A percentile compares a stretch with the other conserved stretches of the same genome.
Conservation (phyloP, 2,888 invertebrate species). For the Auanema sp. region DNA sequence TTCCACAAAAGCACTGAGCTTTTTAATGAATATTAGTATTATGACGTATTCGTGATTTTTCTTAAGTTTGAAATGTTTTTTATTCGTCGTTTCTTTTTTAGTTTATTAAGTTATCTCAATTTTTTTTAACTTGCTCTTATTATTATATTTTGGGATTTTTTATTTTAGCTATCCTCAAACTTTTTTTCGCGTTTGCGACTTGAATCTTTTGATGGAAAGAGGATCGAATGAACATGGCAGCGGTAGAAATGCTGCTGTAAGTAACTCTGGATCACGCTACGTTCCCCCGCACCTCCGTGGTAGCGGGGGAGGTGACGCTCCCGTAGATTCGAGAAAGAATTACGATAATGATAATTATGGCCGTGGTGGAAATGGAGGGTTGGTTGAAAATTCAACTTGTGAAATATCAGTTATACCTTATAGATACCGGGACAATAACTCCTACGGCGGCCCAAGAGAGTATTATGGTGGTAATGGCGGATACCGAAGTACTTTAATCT, state of each 20-base stretch:
- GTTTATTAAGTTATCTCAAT: background rate
- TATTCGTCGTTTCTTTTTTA: background rate
- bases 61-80: too few relatives aligned
- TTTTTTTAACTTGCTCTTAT: background rate
- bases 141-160: background rate
- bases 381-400: background rate
- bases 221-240: slow-evolving; percentile 45
- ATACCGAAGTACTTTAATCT: background rate
- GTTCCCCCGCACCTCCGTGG: slow-evolving; percentile 56
- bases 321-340: slow-evolving; percentile 16
- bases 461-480: slow-evolving; percentile 22
- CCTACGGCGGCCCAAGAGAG: slow-evolving; percentile 15
- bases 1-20: too few relatives aligned
- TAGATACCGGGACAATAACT: slow-evolving; percentile 18
- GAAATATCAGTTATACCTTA: background rate
- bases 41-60: too few relatives aligned
- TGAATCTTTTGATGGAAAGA: slow-evolving; percentile 47
- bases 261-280: slow-evolving; percentile 40
- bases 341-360: slow-evolving; percentile 18
- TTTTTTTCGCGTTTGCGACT: slow-evolving; percentile 28
- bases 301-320: slow-evolving; percentile 20
- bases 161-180: background rate
- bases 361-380: slow-evolving; percentile 22
- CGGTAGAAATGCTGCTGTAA: slow-evolving; percentile 50
- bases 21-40: too few relatives aligned